These are phyloP conservation scores for Drosophila dives DNA, from an alignment of 2,888 invertebrate genomes.

Conservation along the genomic window DNA sequence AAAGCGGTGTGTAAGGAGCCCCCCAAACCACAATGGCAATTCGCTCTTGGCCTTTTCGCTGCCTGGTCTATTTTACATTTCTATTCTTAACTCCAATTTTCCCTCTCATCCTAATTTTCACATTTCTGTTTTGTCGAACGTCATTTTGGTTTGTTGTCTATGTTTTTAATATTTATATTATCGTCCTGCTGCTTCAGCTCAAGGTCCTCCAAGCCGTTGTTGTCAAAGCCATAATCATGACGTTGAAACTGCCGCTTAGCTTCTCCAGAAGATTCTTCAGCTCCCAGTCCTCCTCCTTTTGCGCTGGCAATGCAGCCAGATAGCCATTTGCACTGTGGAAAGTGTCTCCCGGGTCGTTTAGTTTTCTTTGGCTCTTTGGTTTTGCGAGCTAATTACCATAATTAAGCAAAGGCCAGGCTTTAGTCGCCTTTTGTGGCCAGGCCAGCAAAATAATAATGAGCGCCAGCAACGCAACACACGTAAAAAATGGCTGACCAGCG, in stretches of 20 bases:
- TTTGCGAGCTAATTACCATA: constrained; percentile 76
- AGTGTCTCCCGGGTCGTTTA: constrained; percentile 59
- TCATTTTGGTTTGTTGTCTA: constrained; percentile 34
- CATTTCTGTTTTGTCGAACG: constrained; percentile 1
- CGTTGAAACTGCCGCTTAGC: background rate
- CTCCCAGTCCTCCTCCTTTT: background rate
- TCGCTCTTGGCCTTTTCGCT: constrained; percentile 50
- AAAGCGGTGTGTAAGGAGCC: constrained; percentile 50
- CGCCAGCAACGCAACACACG: constrained; percentile 18
- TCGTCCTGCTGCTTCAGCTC: background rate
- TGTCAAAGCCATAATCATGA: constrained; percentile 54
- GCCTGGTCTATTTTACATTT: constrained; percentile 14
- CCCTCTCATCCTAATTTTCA: background rate
- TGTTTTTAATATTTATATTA: constrained; percentile 67
- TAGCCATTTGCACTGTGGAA: constrained; percentile 46
- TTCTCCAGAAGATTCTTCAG: constrained; percentile 1
- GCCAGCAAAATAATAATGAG: constrained; percentile 75
- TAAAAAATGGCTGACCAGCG: constrained; percentile 66
- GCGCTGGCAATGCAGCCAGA: constrained; percentile 26
- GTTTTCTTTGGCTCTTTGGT: constrained; percentile 49
- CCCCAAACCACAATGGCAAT: constrained; percentile 64
- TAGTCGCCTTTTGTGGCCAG: constrained; percentile 76
- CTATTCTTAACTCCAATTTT: background rate
- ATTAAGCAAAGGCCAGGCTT: constrained; percentile 81
- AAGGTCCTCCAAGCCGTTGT: background rate